phyloP scores from a whole-genome alignment of 2,113 vertebrate species.

The Sisor rabdophorus region DNA sequence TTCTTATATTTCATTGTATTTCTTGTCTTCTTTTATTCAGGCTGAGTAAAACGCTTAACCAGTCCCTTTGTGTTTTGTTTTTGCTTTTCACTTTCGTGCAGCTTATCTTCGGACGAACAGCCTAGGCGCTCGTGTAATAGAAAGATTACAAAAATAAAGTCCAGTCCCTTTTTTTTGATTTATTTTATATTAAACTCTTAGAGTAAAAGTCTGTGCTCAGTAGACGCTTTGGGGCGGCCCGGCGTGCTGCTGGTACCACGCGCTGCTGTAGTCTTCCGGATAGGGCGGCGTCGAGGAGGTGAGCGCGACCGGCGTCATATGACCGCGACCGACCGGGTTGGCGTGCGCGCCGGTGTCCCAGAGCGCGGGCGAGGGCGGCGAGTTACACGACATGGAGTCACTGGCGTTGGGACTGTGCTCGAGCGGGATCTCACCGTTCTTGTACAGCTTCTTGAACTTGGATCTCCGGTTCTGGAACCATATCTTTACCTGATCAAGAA shows the following conservation, averaged over 20 bases:
- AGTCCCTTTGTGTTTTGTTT: slow-evolving; percentile 3
- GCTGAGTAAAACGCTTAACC: slow-evolving; percentile 7
- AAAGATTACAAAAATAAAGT: slow-evolving; percentile 43
- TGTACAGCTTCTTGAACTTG: slow-evolving; percentile 99
- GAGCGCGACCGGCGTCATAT: slow-evolving; percentile 80
- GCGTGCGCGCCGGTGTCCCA: slow-evolving; percentile 86
- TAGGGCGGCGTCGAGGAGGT: slow-evolving; percentile 87
- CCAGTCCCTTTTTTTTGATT: slow-evolving; percentile 39
- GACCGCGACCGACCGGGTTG: slow-evolving; percentile 75
- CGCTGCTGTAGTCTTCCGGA: slow-evolving; percentile 87
- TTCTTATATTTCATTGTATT: not conserved
- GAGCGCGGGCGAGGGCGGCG: slow-evolving; percentile 83
- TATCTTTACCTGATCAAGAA: slow-evolving; percentile 83
- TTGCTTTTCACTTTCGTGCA: slow-evolving; percentile 25
- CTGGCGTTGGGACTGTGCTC: slow-evolving; percentile 97
- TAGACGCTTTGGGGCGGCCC: slow-evolving; percentile 88
- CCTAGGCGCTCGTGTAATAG: slow-evolving; percentile 49
- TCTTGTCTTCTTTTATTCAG: not conserved
- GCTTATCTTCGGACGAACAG: slow-evolving; percentile 51
- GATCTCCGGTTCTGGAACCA: slow-evolving; percentile 98
- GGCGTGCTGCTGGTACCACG: slow-evolving; percentile 91
- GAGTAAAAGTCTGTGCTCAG: slow-evolving; percentile 68
- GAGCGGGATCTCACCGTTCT: slow-evolving; percentile 91
- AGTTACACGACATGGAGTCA: slow-evolving; percentile 98
- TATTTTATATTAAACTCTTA: slow-evolving; percentile 41